A percentile compares a stretch with the other conserved stretches of the same genome.
Conservation (phyloP, 1,140 invertebrate genomes). For the Tribolium castaneum region DNA sequence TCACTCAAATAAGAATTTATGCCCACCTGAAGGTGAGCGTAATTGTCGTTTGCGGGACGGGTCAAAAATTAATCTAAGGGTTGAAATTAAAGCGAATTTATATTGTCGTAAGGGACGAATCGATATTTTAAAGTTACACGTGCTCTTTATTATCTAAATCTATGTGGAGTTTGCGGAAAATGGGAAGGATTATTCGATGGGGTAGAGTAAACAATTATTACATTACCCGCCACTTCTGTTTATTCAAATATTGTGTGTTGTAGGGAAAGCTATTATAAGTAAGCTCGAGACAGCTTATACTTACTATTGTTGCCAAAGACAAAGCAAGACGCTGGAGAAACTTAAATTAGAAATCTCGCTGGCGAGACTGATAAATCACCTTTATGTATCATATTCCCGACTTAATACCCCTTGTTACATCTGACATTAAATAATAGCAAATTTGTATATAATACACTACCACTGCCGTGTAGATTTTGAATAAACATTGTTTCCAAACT, state of each 20-base stretch:
- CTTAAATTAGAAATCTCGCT: constrained; percentile 30
- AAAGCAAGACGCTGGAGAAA: constrained; percentile 34
- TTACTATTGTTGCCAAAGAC: constrained; percentile 30
- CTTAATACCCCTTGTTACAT: constrained; percentile 30
- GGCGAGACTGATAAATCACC: constrained; percentile 27
- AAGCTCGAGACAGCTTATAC: constrained; percentile 26
- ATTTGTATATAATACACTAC: constrained; percentile 17
- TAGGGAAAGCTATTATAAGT: constrained; percentile 34
- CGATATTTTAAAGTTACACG: constrained; percentile 17
- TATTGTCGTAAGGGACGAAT: background rate
- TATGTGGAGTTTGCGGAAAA: constrained; percentile 10
- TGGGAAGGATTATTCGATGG: constrained; percentile 11
- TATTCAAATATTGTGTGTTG: constrained; percentile 32
- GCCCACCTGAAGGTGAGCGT: background rate
- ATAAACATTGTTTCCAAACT: background rate
- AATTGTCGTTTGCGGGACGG: background rate
- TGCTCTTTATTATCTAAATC: constrained; percentile 17
- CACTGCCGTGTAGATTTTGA: background rate
- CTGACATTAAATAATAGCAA: constrained; percentile 27
- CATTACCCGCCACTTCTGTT: constrained; percentile 31
- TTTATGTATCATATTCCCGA: constrained; percentile 31
- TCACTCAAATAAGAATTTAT: background rate
- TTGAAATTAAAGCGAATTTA: constrained; percentile 22
- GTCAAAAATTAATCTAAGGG: constrained; percentile 26
- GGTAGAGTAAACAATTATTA: constrained; percentile 30